phyloP scores from a whole-genome alignment of 2,113 vertebrate genomes.

The Epinephelus lanceolatus region DNA sequence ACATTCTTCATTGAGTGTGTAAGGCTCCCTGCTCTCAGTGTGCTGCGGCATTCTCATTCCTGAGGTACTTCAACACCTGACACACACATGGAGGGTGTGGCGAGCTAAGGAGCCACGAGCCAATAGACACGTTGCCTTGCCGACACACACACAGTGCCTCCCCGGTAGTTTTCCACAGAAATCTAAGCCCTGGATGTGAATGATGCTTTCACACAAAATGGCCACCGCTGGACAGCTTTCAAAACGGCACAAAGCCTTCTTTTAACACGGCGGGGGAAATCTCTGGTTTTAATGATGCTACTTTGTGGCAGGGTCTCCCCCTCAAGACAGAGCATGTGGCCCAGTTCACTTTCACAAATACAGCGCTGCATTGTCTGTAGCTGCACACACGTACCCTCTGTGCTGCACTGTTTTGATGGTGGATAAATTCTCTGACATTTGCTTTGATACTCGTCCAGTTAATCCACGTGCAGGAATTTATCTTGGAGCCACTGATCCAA shows the following conservation, averaged over 20 bases:
- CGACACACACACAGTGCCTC: conserved; percentile 44
- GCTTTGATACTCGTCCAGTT: conserved; percentile 2
- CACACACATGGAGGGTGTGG: conserved; percentile 73
- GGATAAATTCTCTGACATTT: not conserved
- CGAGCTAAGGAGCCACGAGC: conserved; percentile 24
- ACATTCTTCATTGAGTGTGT: conserved; percentile 39
- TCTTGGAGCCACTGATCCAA: conserved; percentile 9
- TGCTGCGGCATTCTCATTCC: conserved; percentile 55
- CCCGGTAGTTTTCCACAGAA: conserved; percentile 80
- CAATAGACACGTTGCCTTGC: conserved; percentile 39
- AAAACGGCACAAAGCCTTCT: conserved; percentile 67
- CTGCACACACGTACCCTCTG: not conserved
- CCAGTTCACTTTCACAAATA: conserved; percentile 17
- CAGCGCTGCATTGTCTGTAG: conserved; percentile 34
- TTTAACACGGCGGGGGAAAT: conserved; percentile 49
- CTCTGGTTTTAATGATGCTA: conserved; percentile 55
- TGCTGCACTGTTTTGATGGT: not conserved
- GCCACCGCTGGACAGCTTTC: conserved; percentile 55
- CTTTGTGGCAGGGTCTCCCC: conserved; percentile 45
- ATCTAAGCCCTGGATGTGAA: conserved; percentile 66
- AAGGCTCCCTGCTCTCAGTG: conserved; percentile 7
- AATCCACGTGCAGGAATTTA: not conserved
- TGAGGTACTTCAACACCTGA: conserved; percentile 70
- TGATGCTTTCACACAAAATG: conserved; percentile 78
- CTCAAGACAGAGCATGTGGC: conserved; percentile 42